Base-by-base conservation (phyloP, 2,888 invertebrate species). In the Halictus ligatus region DNA sequence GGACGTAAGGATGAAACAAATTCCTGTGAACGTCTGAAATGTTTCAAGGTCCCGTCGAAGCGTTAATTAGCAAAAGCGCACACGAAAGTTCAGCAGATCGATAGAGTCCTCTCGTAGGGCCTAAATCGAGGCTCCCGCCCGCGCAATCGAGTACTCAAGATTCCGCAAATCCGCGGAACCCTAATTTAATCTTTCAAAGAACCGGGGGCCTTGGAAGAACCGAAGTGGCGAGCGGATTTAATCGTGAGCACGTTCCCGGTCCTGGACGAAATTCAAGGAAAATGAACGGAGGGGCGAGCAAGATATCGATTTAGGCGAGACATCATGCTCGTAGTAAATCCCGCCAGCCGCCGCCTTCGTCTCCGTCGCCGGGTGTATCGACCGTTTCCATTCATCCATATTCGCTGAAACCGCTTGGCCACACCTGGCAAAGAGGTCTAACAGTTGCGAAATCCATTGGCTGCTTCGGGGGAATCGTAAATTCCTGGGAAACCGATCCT, bases 321-420 rank as follows among this genome's bases (percentile, higher is more conserved):
- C 8, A 25, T 21, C 21, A 58, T 60, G 18, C 15, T 35, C 29
- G 29, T 58, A 58, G 69, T 48, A 60, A 48, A 60, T 54, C 29
- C 21, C 29, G 35, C 21, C 21, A 40, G 35, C 40, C 12, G 69
- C 21, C 48, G 29, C 8, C 29, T 35, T 35, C 35, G 40, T 46
- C 25, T 12, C 29, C 21, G 12, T 12, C 69, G 79, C 67, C 69
- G 46, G 76, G 81, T 76, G 76, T 81, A 81, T 80, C 84, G 86
- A 77, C 74, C 78, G 80, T 50, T 84, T 89, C 81, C 88, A 81
- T 89, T 89, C 83, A 85, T 80, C 81, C 73, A 69, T 77, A 75
- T 60, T 69, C 74, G 18, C 60, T n/a, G 72, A 50, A 73, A 69
- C 54, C 58, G 71, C 21, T 13, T 18, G 54, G 60, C 40, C 40